Evolutionary conservation across 2,797 vertebrate species (phyloP).

Genomic region (Lepilemur ruficaudatus): DNA sequence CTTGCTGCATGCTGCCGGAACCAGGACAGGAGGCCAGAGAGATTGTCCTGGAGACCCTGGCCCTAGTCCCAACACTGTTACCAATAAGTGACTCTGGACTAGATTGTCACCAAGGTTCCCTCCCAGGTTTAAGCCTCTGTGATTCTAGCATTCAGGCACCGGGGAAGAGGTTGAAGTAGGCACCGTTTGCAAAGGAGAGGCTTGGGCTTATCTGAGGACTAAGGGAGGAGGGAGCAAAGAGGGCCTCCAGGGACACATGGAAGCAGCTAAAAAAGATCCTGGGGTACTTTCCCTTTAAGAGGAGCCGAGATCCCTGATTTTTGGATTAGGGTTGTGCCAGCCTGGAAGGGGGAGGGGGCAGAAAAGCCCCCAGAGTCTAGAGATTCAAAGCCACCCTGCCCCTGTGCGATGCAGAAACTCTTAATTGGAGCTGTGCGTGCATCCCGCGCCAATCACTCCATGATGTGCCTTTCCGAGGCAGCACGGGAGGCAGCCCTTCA

Average conservation of each 20-base stretch:
- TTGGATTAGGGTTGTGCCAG: not conserved
- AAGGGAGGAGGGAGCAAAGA: not conserved
- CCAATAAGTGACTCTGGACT: not conserved
- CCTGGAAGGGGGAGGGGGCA: not conserved
- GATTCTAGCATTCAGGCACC: not conserved
- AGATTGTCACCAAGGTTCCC: not conserved
- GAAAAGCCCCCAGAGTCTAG: conserved; percentile 49
- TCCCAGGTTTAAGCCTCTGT: not conserved
- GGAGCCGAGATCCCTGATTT: conserved; percentile 1
- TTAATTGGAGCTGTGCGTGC: conserved; percentile 71
- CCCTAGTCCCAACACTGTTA: not conserved
- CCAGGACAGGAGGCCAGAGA: not conserved
- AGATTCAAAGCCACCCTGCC: conserved; percentile 54
- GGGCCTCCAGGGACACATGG: fast-evolving
- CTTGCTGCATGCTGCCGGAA: not conserved
- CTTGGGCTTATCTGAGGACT: not conserved
- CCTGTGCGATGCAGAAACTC: conserved; percentile 63
- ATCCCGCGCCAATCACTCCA: conserved; percentile 52
- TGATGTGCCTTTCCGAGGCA: conserved; percentile 61
- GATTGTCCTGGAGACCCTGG: not conserved
- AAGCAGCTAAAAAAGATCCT: not conserved
- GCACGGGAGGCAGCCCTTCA: conserved; percentile 75
- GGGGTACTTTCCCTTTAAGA: conserved; percentile 62
- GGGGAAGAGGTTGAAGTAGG: not conserved
- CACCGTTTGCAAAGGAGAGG: not conserved